phyloP scores from a whole-genome alignment of 53 echinoderm and acorn worm genomes.

The Apostichopus leukothele region DNA sequence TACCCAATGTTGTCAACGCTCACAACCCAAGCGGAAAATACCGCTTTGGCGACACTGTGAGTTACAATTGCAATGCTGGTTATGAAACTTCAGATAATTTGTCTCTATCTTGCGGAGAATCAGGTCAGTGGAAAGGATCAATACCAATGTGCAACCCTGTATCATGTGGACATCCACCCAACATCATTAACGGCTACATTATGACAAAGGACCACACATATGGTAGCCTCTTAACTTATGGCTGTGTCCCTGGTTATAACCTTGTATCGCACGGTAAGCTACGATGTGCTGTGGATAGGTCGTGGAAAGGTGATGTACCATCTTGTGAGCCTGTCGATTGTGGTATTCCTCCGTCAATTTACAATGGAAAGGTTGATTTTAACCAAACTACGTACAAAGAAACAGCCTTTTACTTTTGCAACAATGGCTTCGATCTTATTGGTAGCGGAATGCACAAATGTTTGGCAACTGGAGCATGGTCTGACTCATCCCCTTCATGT shows the following conservation, averaged over 20 bases:
- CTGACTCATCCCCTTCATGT: slow-evolving; percentile 49
- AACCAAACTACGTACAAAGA: slow-evolving; percentile 55
- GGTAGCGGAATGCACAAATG: slow-evolving; percentile 49
- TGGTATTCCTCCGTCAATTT: slow-evolving; percentile 45
- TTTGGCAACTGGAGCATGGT: slow-evolving; percentile 63
- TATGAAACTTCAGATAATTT: slow-evolving; percentile 58
- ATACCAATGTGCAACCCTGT: background rate
- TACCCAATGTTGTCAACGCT: slow-evolving; percentile 36
- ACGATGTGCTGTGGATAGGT: slow-evolving; percentile 54
- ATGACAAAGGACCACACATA: slow-evolving; percentile 45
- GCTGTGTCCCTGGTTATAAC: slow-evolving; percentile 47
- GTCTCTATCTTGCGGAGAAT: slow-evolving; percentile 43
- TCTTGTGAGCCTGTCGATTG: slow-evolving; percentile 14
- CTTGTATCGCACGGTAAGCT: slow-evolving; percentile 24
- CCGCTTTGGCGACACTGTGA: slow-evolving; percentile 56
- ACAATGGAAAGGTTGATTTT: slow-evolving; percentile 46
- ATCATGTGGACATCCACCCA: background rate
- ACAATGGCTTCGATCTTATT: slow-evolving; percentile 59
- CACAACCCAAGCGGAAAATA: slow-evolving; percentile 37
- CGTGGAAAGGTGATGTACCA: background rate
- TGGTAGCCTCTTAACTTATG: slow-evolving; percentile 48
- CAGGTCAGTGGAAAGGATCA: slow-evolving; percentile 53
- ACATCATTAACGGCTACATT: background rate
- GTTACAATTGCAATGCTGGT: slow-evolving; percentile 67
- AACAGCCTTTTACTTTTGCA: slow-evolving; percentile 62